Conservation (phyloP, 1,140 invertebrate genomes). For the Drosophila kurseongensis region DNA sequence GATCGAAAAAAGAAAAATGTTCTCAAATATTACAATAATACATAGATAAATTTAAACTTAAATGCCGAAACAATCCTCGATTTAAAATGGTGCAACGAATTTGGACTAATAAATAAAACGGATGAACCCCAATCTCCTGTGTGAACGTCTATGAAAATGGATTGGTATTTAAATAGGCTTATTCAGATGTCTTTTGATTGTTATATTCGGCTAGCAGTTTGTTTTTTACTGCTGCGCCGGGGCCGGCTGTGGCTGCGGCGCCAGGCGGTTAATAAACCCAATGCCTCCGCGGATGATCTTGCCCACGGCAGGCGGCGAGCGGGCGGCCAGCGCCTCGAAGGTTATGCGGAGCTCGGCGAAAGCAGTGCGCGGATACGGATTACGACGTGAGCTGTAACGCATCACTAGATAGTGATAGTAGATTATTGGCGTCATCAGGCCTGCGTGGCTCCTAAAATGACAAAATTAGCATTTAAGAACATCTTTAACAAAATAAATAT, state of each 20-base stretch:
- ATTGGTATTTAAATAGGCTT: slow-evolving; percentile 31
- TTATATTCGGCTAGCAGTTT: background rate
- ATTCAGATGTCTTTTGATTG: slow-evolving; percentile 53
- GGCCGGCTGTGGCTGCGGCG: slow-evolving; percentile 86
- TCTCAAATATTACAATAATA: slow-evolving; percentile 18
- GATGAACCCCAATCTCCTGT: slow-evolving; percentile 31
- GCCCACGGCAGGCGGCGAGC: slow-evolving; percentile 87
- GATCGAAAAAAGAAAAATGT: slow-evolving; percentile 4
- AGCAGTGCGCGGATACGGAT: slow-evolving; percentile 96
- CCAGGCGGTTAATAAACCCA: slow-evolving; percentile 87
- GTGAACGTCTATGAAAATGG: slow-evolving; percentile 4
- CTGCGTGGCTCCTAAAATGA: slow-evolving; percentile 89
- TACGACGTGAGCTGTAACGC: slow-evolving; percentile 95
- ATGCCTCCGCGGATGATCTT: slow-evolving; percentile 86
- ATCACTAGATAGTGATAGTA: slow-evolving; percentile 97
- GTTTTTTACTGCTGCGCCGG: slow-evolving; percentile 50
- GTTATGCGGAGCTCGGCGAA: slow-evolving; percentile 91
- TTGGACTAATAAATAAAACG: slow-evolving; percentile 34
- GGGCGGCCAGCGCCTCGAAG: slow-evolving; percentile 87
- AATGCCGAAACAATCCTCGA: slow-evolving; percentile 19
- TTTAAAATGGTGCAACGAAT: slow-evolving; percentile 14
- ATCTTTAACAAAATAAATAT: background rate
- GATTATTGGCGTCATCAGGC: slow-evolving; percentile 94
- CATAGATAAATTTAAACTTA: slow-evolving; percentile 28
- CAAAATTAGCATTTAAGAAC: background rate